Evolutionary conservation across 2,888 invertebrate genomes (phyloP), one percentile per base, ranked within the genome.

Genomic region (Drosophila bunnanda): DNA sequence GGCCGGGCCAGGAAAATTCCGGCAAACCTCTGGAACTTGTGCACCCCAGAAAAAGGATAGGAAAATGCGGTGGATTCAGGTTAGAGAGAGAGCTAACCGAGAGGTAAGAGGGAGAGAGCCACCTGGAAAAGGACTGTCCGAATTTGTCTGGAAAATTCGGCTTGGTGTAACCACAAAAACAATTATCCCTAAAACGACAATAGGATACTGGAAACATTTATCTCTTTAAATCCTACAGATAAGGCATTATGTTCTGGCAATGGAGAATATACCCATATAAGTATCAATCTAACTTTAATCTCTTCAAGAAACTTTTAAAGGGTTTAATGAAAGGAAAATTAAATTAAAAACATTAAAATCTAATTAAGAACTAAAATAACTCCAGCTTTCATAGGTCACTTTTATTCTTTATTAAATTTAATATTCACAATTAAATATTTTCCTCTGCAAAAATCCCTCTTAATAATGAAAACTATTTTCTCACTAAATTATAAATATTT

Each of bases 1-100:
- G 80, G 86, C 80, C 64, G 41, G 38, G 59, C 34, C 54, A 28
- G 67, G 44, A 75, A 80, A 79, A 82, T 78, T 56, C 59, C 39
- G 64, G 64, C 55, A 20, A 59, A 46, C 71, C 61, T 39, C 53
- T 20, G 46, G 41, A 46, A 57, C 36, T 62, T 64, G 28, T 56
- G 36, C 39, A 17, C 13, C 28, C 32, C 22, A 46, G 25, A n/a
- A 39, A 25, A 17, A 17, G 22, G 15, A 25, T 30, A 13, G 41
- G 56, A 25, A 55, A 50, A 50, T 50, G 17, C 15, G 55, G 38
- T 57, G 60, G 57, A 43, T 28, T 57, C 57, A 1, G 59, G 20
- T n/a, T 7, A 8, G 4, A 17, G 39, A 10, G 28, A 32, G 7
- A 12, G 7, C 12, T 7, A 12, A 34, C 28, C 3, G 34, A 13